These are phyloP conservation scores for Neoascia interrupta DNA, from an alignment of 2,888 invertebrate genomes.

Conservation along the genomic window DNA sequence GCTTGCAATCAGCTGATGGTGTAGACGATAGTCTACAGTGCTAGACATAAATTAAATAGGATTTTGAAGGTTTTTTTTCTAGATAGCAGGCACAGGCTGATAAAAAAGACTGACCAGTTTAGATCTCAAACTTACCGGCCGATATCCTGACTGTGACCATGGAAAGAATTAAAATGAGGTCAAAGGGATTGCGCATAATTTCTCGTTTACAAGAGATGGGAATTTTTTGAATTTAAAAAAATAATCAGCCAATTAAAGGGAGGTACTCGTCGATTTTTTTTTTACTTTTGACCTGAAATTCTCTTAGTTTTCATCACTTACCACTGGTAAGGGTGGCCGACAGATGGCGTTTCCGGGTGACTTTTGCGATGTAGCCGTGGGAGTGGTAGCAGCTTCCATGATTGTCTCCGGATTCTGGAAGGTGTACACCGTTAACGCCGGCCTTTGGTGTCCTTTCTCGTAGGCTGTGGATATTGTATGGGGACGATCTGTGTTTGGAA, in stretches of 20 bases:
- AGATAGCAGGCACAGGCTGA: conserved; percentile 62
- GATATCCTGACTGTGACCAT: conserved; percentile 65
- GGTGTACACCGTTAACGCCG: conserved; percentile 92
- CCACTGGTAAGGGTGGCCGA: conserved; percentile 88
- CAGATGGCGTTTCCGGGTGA: conserved; percentile 81
- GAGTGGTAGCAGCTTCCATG: conserved; percentile 72
- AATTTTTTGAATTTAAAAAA: not conserved
- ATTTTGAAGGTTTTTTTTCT: conserved; percentile 6
- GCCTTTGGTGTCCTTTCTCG: conserved; percentile 91
- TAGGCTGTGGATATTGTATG: conserved; percentile 96
- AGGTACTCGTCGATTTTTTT: not conserved
- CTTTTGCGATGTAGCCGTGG: conserved; percentile 78
- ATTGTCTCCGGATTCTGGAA: conserved; percentile 88
- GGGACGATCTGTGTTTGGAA: conserved; percentile 88
- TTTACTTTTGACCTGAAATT: too few species aligned
- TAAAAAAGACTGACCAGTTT: conserved; percentile 32
- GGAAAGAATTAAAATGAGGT: conserved; percentile 56
- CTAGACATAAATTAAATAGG: too few species aligned
- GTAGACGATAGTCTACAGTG: too few species aligned
- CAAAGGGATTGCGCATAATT: conserved; percentile 38
- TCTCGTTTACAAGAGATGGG: conserved; percentile 6
- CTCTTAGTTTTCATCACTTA: too few species aligned
- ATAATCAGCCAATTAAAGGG: conserved; percentile 33
- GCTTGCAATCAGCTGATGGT: too few species aligned
- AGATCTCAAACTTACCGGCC: conserved; percentile 64